phyloP scores from a whole-genome alignment of 2,113 vertebrate genomes.

The Phalacrocorax aristotelis region DNA sequence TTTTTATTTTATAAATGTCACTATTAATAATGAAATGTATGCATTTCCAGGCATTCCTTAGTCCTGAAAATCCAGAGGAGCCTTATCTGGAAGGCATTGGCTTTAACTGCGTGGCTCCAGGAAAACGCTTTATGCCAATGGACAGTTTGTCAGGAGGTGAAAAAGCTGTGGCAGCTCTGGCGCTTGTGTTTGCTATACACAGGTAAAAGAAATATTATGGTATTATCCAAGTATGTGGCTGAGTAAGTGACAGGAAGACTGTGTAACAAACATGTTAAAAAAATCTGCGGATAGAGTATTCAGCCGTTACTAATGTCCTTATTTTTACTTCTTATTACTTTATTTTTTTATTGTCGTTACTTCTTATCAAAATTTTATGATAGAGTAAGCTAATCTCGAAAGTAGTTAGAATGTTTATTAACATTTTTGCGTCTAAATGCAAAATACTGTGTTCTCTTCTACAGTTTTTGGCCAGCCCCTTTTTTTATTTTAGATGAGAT shows the following conservation, averaged over 20 bases:
- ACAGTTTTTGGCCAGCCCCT: constrained; percentile 90
- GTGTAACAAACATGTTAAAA: rapidly evolving
- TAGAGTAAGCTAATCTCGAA: neutral
- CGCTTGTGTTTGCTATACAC: constrained; percentile 92
- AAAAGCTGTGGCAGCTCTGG: constrained; percentile 89
- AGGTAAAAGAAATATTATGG: constrained; percentile 71
- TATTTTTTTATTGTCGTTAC: neutral
- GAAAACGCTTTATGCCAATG: constrained; percentile 97
- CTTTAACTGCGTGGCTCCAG: constrained; percentile 92
- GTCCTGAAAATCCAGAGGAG: constrained; percentile 90
- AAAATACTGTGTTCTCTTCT: neutral
- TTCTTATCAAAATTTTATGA: neutral
- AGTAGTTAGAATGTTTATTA: neutral
- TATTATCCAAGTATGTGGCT: too few relatives aligned
- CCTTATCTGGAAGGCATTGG: constrained; percentile 91
- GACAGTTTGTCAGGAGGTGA: constrained; percentile 94
- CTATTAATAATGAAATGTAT: neutral
- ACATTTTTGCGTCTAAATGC: neutral
- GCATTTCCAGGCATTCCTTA: constrained; percentile 87
- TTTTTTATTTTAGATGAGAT: constrained; percentile 95
- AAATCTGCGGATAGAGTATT: neutral
- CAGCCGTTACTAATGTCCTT: neutral
- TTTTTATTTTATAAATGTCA: neutral
- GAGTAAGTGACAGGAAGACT: neutral
- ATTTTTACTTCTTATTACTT: neutral